Conservation (phyloP, 2,888 invertebrate genomes). For the Cerastis leucographa region DNA sequence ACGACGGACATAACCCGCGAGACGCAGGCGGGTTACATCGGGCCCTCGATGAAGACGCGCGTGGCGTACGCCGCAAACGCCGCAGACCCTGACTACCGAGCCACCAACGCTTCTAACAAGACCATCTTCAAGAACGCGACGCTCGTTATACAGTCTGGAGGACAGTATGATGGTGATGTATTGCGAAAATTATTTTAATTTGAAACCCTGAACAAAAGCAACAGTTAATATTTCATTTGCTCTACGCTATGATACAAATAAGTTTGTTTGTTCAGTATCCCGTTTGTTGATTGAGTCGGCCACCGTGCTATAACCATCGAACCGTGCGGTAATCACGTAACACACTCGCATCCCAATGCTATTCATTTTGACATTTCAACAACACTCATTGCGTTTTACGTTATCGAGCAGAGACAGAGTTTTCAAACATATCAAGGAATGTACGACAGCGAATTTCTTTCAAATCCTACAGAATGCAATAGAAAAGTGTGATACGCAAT, state of each 20-base stretch:
- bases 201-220: neutral
- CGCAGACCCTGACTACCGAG: conserved; percentile 96
- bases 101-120: conserved; percentile 92
- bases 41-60: conserved; percentile 96
- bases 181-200: neutral
- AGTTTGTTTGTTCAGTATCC: neutral
- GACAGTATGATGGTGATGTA: conserved; percentile 95
- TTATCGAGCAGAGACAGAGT: neutral
- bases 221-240: neutral
- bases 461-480: neutral
- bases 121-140: conserved; percentile 94
- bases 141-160: conserved; percentile 98
- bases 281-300: neutral
- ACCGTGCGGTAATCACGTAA: neutral
- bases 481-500: neutral
- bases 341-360: neutral
- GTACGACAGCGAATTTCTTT: neutral
- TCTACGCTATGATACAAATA: neutral
- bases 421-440: neutral
- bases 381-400: neutral
- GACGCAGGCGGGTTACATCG: conserved; percentile 93
- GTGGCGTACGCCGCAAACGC: conserved; percentile 96
- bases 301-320: neutral
- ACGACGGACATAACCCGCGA: conserved; percentile 94
- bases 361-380: neutral